Percentiles rank a stretch among this genome's conserved stretches.
Evolutionary conservation across 2,888 invertebrate species (phyloP).

Genomic region (Hoplodrina ambigua): DNA sequence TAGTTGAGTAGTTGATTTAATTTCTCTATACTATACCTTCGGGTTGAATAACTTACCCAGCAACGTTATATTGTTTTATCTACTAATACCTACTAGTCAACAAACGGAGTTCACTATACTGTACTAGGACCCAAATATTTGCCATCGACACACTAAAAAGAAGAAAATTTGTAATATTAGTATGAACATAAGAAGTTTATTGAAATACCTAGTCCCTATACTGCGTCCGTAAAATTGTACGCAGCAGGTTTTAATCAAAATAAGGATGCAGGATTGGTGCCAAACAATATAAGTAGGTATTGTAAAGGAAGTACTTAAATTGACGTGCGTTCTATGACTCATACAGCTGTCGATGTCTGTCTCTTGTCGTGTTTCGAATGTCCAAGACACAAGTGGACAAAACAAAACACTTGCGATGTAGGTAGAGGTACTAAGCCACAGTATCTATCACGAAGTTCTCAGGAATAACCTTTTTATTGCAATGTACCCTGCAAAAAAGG

Average conservation of each 20-base stretch:
- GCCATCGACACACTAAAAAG: slow-evolving; percentile 18
- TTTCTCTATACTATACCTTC: neutral
- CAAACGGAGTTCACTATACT: neutral
- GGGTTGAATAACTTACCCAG: slow-evolving; percentile 13
- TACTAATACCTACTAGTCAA: neutral
- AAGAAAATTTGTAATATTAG: slow-evolving; percentile 5
- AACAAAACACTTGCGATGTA: slow-evolving; percentile 4
- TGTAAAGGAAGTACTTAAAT: slow-evolving; percentile 46
- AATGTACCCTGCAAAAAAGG: neutral
- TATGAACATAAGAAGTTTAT: slow-evolving; percentile 3
- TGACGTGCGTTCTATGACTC: slow-evolving; percentile 37
- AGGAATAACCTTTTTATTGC: neutral
- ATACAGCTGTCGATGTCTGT: slow-evolving; percentile 4
- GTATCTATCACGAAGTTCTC: neutral
- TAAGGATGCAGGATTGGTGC: slow-evolving; percentile 19
- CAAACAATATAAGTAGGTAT: slow-evolving; percentile 32
- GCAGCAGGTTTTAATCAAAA: slow-evolving; percentile 26
- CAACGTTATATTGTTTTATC: neutral
- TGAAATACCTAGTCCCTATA: slow-evolving; percentile 5
- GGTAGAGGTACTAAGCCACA: neutral
- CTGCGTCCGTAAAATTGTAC: slow-evolving; percentile 4
- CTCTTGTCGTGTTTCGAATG: slow-evolving; percentile 2
- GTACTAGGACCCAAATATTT: slow-evolving; percentile 5
- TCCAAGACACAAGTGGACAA: slow-evolving; percentile 5
- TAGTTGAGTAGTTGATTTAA: neutral